Conservation (phyloP, 1,140 invertebrate genomes). For the Heliconius hewitsoni region DNA sequence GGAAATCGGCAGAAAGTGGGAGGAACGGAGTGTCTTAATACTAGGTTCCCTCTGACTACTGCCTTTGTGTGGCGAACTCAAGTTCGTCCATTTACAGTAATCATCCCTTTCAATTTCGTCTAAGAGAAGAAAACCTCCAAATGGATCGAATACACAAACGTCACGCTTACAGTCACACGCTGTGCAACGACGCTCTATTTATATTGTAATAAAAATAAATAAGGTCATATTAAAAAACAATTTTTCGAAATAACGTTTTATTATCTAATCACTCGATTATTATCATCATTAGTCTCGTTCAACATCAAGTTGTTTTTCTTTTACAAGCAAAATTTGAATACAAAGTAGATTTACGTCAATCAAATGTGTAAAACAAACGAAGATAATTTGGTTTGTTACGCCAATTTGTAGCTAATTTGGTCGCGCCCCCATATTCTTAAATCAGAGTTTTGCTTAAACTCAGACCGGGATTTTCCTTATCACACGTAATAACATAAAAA, state of each 20-base stretch:
- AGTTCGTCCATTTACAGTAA: too few relatives aligned
- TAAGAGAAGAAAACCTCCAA: too few relatives aligned
- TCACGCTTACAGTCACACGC: too few relatives aligned
- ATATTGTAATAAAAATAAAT: too few relatives aligned
- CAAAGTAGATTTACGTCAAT: neutral
- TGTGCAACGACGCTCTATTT: too few relatives aligned
- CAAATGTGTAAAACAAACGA: conserved; percentile 5
- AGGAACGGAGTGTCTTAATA: too few relatives aligned
- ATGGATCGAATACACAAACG: too few relatives aligned
- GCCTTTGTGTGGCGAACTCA: too few relatives aligned
- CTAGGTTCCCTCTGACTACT: too few relatives aligned
- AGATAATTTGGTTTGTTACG: neutral
- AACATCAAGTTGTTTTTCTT: neutral
- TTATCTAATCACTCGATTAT: neutral
- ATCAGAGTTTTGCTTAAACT: neutral
- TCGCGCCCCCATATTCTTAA: neutral
- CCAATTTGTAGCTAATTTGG: conserved; percentile 2
- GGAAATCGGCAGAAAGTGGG: too few relatives aligned
- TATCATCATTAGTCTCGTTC: neutral
- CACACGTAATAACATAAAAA: neutral
- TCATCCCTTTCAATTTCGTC: too few relatives aligned
- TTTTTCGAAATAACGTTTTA: neutral
- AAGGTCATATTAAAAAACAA: too few relatives aligned
- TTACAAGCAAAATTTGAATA: neutral
- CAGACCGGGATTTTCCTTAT: neutral